phyloP scores from a whole-genome alignment of 2,888 invertebrate species.

The Epinotia demarniana region DNA sequence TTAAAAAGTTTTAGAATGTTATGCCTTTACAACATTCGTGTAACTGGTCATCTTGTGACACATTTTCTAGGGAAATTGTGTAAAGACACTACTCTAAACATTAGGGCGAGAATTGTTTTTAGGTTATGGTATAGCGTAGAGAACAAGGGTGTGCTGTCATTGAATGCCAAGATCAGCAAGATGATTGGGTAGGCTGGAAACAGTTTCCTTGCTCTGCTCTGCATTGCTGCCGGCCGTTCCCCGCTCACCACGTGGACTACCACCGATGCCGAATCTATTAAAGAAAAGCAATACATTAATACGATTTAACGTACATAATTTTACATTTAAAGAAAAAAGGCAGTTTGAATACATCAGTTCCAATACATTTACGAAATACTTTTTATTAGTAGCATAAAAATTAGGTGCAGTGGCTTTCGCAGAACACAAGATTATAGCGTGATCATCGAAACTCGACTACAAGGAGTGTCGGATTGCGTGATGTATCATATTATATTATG shows the following conservation, averaged over 20 bases:
- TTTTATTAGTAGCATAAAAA: no score
- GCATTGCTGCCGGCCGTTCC: constrained; percentile 87
- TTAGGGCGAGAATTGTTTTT: constrained; percentile 28
- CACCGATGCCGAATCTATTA: constrained; percentile 90
- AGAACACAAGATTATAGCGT: no score
- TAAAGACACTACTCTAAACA: constrained; percentile 50
- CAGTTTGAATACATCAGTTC: no score
- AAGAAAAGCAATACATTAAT: constrained; percentile 46
- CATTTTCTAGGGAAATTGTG: constrained; percentile 59
- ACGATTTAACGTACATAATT: not conserved
- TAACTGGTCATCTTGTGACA: constrained; percentile 70
- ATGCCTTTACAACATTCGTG: constrained; percentile 58
- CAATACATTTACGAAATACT: no score
- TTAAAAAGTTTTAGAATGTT: constrained; percentile 35
- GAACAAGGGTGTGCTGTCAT: constrained; percentile 9
- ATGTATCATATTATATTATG: no score
- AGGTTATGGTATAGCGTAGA: constrained; percentile 8
- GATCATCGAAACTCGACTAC: no score
- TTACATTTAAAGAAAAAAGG: no score
- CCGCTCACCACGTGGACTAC: constrained; percentile 93
- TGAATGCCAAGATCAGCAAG: constrained; percentile 53
- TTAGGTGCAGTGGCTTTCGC: no score
- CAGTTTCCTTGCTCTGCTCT: constrained; percentile 67
- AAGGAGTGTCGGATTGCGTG: no score
- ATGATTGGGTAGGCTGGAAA: constrained; percentile 57